Conservation (phyloP, 2,797 vertebrate genomes). For the Natrix natrix region DNA sequence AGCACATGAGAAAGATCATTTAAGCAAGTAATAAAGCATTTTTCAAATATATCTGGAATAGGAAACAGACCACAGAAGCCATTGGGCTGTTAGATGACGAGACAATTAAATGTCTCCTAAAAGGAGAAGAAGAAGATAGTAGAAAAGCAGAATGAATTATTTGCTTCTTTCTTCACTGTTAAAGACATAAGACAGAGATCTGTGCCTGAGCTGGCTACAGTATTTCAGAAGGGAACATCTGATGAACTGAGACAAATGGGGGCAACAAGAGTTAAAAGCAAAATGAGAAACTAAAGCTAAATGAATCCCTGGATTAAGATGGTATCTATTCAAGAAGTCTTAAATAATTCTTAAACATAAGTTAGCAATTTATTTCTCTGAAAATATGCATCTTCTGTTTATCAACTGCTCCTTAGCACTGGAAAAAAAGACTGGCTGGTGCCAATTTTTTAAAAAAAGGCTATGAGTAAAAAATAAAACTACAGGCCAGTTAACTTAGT, state of each 20-base stretch:
- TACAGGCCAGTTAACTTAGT: neutral
- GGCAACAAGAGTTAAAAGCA: neutral
- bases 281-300: neutral
- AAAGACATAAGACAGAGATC: neutral
- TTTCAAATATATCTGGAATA: neutral
- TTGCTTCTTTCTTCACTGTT: neutral
- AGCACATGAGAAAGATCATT: neutral
- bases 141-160: neutral
- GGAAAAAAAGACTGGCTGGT: neutral
- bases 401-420: neutral
- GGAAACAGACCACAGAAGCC: neutral
- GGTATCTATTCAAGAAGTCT: neutral
- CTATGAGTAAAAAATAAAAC: neutral
- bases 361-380: neutral
- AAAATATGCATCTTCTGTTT: neutral
- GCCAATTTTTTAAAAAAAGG: neutral
- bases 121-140: neutral
- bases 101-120: neutral
- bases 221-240: neutral
- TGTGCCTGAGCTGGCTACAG: neutral
- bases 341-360: neutral
- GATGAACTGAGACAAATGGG: neutral
- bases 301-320: neutral
- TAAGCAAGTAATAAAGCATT: neutral
- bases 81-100: neutral